Evolutionary conservation across 2,797 vertebrate species (phyloP).

Genomic region (Tolypeutes matacus): DNA sequence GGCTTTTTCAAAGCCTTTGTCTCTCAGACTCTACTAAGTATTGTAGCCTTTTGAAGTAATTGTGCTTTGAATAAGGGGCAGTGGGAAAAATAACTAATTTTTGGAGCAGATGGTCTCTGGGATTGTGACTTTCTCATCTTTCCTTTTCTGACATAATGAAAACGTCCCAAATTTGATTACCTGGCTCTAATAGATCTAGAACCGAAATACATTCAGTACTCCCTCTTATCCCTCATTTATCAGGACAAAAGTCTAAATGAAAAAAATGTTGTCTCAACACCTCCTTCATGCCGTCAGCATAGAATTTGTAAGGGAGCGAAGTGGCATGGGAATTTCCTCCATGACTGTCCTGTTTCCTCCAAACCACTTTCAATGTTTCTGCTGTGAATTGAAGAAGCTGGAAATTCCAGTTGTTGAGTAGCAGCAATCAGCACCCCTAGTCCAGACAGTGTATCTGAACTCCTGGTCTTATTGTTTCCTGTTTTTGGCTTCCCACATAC

Average conservation of each 20-base stretch:
- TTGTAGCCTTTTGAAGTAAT: constrained; percentile 47
- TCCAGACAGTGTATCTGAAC: not conserved
- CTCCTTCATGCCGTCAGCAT: constrained; percentile 47
- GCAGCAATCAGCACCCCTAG: not conserved
- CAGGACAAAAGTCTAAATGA: constrained; percentile 44
- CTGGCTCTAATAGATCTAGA: constrained; percentile 26
- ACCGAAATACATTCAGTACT: constrained; percentile 38
- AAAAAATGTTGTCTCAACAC: constrained; percentile 1
- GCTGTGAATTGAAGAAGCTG: constrained; percentile 28
- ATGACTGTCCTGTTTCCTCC: not conserved
- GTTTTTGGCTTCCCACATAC: constrained; percentile 31
- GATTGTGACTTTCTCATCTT: constrained; percentile 60
- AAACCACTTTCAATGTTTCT: constrained; percentile 18
- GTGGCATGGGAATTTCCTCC: not conserved
- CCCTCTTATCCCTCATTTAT: constrained; percentile 34
- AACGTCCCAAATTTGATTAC: constrained; percentile 49
- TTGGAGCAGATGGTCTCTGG: constrained; percentile 42
- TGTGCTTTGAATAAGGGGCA: constrained; percentile 54
- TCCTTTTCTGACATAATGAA: constrained; percentile 65
- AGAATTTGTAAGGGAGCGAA: constrained; percentile 9
- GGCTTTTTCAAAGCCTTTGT: constrained; percentile 56
- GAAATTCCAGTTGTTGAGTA: not conserved
- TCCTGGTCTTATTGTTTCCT: not conserved
- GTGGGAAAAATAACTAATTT: constrained; percentile 46
- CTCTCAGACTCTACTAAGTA: constrained; percentile 61